Percentiles rank a stretch among this genome's conserved stretches.
These are phyloP conservation scores for Brachynemurus nebulosus DNA, from an alignment of 2,888 invertebrate genomes.

Conservation along the genomic window DNA sequence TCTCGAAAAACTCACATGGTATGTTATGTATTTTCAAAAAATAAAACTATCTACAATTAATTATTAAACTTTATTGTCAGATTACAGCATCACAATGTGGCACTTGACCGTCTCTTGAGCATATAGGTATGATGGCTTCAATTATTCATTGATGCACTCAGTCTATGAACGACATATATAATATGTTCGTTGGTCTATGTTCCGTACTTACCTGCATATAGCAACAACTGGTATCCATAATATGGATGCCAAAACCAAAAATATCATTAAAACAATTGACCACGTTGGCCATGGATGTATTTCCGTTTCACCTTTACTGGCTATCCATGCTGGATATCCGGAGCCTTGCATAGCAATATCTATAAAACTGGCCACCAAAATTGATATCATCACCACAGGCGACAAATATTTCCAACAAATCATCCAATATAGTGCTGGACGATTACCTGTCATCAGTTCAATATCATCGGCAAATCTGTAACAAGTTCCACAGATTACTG, in stretches of 20 bases:
- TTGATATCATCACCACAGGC: constrained; percentile 76
- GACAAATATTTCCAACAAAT: constrained; percentile 92
- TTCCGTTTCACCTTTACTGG: constrained; percentile 54
- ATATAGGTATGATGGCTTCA: too few species aligned
- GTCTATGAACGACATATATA: too few species aligned
- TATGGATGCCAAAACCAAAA: constrained; percentile 64
- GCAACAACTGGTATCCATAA: constrained; percentile 81
- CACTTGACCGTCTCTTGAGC: too few species aligned
- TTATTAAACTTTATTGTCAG: too few species aligned
- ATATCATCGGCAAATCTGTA: constrained; percentile 89
- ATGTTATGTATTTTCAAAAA: too few species aligned
- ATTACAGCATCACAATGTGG: too few species aligned
- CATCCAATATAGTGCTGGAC: constrained; percentile 82
- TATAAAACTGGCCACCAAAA: constrained; percentile 68
- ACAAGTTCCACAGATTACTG: constrained; percentile 15
- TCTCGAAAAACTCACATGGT: too few species aligned
- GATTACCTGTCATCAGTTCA: constrained; percentile 84
- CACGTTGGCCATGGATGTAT: constrained; percentile 77
- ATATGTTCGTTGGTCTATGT: too few species aligned
- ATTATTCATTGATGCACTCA: too few species aligned
- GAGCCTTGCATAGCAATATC: constrained; percentile 69
- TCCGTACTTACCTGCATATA: constrained; percentile 56
- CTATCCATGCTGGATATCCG: constrained; percentile 75
- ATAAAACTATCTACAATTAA: too few species aligned
- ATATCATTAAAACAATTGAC: constrained; percentile 60